Base-by-base conservation (phyloP, 2,888 invertebrate species). In the Agrochola macilenta region DNA sequence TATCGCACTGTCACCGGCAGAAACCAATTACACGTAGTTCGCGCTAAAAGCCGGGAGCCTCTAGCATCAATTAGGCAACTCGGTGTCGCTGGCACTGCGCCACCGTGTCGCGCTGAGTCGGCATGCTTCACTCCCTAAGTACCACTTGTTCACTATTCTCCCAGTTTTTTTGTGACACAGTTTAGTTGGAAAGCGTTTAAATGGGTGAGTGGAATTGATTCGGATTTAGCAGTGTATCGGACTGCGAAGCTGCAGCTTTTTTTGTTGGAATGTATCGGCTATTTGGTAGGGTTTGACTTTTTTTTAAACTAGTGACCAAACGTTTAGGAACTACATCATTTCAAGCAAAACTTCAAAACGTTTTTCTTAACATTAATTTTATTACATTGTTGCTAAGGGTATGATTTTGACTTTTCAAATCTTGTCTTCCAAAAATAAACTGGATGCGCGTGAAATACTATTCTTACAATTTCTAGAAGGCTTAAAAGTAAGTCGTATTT, bases 11-110 rank as follows among this genome's bases (percentile, higher is more conserved):
- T 80, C 88, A 86, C 84, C 74, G 74, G 43, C 87, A 87, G 86
- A 88, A 78, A 86, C 81, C 88, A 87, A 87, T 87, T 87, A 88
- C 76, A 86, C 79, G 84, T 86, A 86, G 86, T 87, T 87, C 86
- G 70, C 74, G 74, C 81, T 86, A 88, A 87, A 86, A 86, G 86
- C 83, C 58, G 63, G 77, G 74, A 72, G 86, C 84, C 79, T 77
- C 78, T 77, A 82, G 86, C 80, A 82, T 87, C 87, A 87, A 87
- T 87, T 87, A 88, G 87, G 75, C 76, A 80, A 65, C 70, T 79
- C 76, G 54, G 81, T 74, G 80, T 74, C 70, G 79, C 69, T 86
- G 86, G 88, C 87, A 77, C 68, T 26, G 57, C 39, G 84, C 87
- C 87, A 87, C 70, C 60, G 87, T 86, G 85, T 81, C 80, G 54